Percentiles rank a stretch among this genome's conserved stretches.
Conservation (phyloP, 2,888 invertebrate genomes). For the Epicampocera succincta region DNA sequence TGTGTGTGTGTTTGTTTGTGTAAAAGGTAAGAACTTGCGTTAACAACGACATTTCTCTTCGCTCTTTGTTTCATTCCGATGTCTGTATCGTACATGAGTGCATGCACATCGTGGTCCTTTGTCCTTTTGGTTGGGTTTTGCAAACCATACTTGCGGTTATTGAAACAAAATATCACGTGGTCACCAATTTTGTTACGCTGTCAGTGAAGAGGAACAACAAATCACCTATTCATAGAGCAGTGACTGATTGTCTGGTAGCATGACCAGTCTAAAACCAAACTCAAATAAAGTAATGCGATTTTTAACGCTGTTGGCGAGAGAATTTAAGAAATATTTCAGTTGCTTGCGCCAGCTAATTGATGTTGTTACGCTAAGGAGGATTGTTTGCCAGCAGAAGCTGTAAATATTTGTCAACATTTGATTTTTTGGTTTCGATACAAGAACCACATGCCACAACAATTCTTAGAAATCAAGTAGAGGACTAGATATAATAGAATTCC, state of each 20-base stretch:
- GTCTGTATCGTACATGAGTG: background rate
- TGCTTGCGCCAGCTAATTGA: conserved; percentile 60
- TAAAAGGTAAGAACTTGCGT: conserved; percentile 22
- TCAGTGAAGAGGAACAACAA: conserved; percentile 49
- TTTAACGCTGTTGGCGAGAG: conserved; percentile 58
- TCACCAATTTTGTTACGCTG: conserved; percentile 73
- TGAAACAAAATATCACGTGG: conserved; percentile 79
- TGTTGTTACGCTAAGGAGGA: conserved; percentile 67
- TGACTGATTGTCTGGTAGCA: conserved; percentile 66
- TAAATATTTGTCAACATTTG: conserved; percentile 70
- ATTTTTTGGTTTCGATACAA: conserved; percentile 60
- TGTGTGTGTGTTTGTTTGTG: conserved; percentile 15
- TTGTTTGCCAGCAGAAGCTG: conserved; percentile 68
- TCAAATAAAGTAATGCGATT: conserved; percentile 23
- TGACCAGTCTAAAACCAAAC: conserved; percentile 54
- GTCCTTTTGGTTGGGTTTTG: conserved; percentile 42
- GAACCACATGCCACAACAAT: conserved; percentile 65
- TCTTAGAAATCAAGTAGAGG: conserved; percentile 62
- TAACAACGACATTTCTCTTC: background rate
- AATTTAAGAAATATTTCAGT: conserved; percentile 34
- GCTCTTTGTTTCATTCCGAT: background rate
- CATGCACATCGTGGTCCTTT: conserved; percentile 29
- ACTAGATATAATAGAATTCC: background rate
- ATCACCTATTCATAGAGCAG: conserved; percentile 15
- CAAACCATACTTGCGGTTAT: conserved; percentile 74